Evolutionary conservation across 2,888 invertebrate species (phyloP).

Genomic region (Sarcophaga carnaria): DNA sequence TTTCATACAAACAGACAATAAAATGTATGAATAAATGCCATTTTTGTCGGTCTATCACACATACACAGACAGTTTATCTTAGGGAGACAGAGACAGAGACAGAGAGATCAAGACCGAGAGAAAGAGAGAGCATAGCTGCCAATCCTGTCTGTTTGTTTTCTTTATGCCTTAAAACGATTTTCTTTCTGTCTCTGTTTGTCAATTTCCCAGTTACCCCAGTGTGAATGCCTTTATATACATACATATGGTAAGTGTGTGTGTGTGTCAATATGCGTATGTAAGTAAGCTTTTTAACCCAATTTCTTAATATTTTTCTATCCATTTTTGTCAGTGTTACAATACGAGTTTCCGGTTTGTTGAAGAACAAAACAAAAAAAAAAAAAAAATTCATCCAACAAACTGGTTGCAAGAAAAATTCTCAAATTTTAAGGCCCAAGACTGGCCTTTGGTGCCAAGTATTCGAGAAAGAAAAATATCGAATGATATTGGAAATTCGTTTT

Average conservation of each 20-base stretch:
- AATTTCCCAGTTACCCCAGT: constrained; percentile 8
- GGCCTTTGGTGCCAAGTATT: background rate
- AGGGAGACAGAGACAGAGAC: too few species aligned
- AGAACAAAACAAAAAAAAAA: background rate
- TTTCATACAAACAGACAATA: constrained; percentile 36
- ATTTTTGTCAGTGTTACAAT: constrained; percentile 31
- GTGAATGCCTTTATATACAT: background rate
- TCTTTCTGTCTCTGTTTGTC: constrained; percentile 1
- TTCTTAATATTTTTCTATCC: background rate
- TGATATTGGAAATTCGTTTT: background rate
- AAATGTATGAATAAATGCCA: background rate
- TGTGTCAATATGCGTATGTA: background rate
- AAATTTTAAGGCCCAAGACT: background rate
- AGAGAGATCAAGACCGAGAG: too few species aligned
- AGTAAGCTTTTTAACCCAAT: constrained; percentile 14
- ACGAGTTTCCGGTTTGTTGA: constrained; percentile 45
- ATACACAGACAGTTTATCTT: background rate
- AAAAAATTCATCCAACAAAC: background rate
- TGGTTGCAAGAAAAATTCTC: background rate
- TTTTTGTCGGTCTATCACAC: constrained; percentile 13
- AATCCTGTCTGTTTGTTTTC: constrained; percentile 30
- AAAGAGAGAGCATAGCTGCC: background rate
- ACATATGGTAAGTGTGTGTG: background rate
- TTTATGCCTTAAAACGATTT: background rate
- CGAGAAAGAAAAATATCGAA: background rate